A percentile compares a stretch with the other conserved stretches of the same genome.
Conservation (phyloP, 2,888 invertebrate species). For the Dynastes hyllus region DNA sequence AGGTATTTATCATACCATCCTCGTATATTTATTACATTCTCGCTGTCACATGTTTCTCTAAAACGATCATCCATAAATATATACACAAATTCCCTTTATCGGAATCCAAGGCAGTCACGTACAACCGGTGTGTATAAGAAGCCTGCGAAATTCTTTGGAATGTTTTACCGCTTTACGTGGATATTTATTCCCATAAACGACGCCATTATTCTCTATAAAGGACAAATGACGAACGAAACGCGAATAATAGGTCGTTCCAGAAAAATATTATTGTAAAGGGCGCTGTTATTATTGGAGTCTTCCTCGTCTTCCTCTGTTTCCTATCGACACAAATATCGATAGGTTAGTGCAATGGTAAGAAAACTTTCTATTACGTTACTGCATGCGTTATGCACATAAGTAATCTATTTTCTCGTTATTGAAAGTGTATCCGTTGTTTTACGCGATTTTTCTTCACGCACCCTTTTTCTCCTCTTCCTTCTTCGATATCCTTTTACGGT, state of each 20-base stretch:
- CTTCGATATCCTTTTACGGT: constrained; percentile 2
- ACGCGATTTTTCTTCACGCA: not conserved
- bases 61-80: constrained; percentile 22
- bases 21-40: not conserved
- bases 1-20: too few species aligned
- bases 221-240: constrained; percentile 45
- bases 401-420: constrained; percentile 28
- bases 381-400: not conserved
- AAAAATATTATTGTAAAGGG: constrained; percentile 49
- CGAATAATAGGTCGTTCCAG: constrained; percentile 48
- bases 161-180: constrained; percentile 42
- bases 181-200: constrained; percentile 48
- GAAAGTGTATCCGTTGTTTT: constrained; percentile 20
- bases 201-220: constrained; percentile 42
- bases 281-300: constrained; percentile 35
- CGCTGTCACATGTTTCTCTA: not conserved
- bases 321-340: constrained; percentile 32
- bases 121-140: constrained; percentile 12
- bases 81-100: constrained; percentile 19
- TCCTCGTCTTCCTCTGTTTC: not conserved
- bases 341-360: constrained; percentile 6
- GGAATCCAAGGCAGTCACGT: not conserved
- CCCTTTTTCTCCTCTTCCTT: not conserved
- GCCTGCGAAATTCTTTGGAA: constrained; percentile 31
- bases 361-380: not conserved